Base-by-base conservation (phyloP, 2,113 vertebrate species). In the Zingel zingel region DNA sequence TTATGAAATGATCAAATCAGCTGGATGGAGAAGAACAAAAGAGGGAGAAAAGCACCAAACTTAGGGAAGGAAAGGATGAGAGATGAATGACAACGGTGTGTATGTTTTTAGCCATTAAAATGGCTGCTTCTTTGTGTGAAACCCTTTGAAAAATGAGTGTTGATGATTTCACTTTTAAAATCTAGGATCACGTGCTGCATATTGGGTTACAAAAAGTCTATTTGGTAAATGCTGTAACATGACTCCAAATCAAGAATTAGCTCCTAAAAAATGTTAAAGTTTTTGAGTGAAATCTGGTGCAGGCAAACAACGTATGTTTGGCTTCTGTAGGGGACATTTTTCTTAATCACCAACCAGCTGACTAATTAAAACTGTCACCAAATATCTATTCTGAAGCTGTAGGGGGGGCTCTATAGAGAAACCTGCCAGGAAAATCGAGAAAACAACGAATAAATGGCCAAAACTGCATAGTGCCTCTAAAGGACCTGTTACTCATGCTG, bases 11-110 rank as follows among this genome's bases (percentile, higher is more conserved):
- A 33, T 21, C 3, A 54, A 47, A 69, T 18, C 27, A 61, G 21
- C 21, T 16, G 53, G 61, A 73, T 59, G 54, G 33, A 76, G 14
- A 18, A 39, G 58, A 72, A 72, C 27, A 43, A 12, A 72, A 33
- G 30, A 58, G 13, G 39, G 13, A 47, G 11, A 18, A 27, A 33
- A 51, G 16, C 18, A 4, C 9, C 2, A 25, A 54, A 47, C 48
- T 72, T 5, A 23, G 25, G 51, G 67, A 11, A 14, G 27, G 47
- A 33, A 27, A 30, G 11, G 30, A 25, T 21, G 58, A 8, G 21
- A 11, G 56, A 47, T 19, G 61, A 18, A 43, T 9, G 33, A 43
- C 13, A 2, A 12, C 5, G n/a, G 10, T 13, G 18, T 0, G 2
- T 11, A n/a, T 16, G 57, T 21, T 5, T 66, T 15, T 2, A 16